A percentile compares a stretch with the other conserved stretches of the same genome.
These are phyloP conservation scores for Galerucella nymphaeae DNA, from an alignment of 2,888 invertebrate genomes.

Conservation along the genomic window DNA sequence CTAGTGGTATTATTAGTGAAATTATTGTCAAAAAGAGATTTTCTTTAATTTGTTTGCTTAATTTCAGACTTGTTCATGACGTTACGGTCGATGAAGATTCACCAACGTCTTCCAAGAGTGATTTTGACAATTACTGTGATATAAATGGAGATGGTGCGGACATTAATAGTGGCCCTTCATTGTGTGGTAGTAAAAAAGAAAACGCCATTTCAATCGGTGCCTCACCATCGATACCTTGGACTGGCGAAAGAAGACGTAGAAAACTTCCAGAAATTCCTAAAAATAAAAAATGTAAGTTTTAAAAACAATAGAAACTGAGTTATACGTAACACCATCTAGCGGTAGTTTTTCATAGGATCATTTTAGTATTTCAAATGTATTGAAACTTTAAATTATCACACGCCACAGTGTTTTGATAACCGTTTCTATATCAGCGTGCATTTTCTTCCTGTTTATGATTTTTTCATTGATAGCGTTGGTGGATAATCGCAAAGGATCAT, in stretches of 20 bases:
- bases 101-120: constrained; percentile 81
- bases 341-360: too few relatives aligned
- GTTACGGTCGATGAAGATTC: constrained; percentile 84
- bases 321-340: too few relatives aligned
- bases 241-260: constrained; percentile 76
- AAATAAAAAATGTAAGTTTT: constrained; percentile 82
- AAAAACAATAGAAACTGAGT: neutral
- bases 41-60: constrained; percentile 24
- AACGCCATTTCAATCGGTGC: constrained; percentile 37
- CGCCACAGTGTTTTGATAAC: too few relatives aligned
- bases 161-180: constrained; percentile 39
- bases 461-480: neutral
- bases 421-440: too few relatives aligned
- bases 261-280: constrained; percentile 92
- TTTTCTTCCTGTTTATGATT: constrained; percentile 20
- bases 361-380: too few relatives aligned
- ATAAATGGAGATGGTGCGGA: constrained; percentile 48
- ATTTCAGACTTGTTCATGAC: constrained; percentile 83
- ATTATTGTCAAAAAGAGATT: neutral
- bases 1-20: too few relatives aligned
- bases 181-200: constrained; percentile 38
- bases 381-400: too few relatives aligned
- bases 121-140: constrained; percentile 70
- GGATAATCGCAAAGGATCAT: too few relatives aligned
- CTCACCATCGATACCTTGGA: constrained; percentile 50